A percentile compares a stretch with the other conserved stretches of the same genome.
These are phyloP conservation scores for Copidosoma floridanum DNA, from an alignment of 1,140 invertebrate genomes.

Conservation along the genomic window DNA sequence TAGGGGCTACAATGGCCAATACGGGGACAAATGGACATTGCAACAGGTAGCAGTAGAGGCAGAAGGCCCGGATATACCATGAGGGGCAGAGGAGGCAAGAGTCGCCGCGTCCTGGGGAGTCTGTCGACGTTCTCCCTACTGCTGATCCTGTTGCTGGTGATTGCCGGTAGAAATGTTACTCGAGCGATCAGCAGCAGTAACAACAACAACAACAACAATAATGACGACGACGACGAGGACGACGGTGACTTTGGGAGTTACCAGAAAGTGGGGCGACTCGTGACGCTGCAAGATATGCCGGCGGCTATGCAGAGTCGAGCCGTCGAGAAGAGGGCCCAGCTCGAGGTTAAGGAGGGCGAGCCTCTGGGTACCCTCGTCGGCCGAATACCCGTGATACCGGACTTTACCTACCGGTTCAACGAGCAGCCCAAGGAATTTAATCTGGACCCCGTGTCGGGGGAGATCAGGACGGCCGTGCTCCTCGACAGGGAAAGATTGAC, in stretches of 20 bases:
- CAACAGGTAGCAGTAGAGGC: constrained; percentile 46
- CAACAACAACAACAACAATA: constrained; percentile 4
- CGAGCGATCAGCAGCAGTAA: constrained; percentile 9
- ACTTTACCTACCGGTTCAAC: constrained; percentile 89
- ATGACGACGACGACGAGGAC: constrained; percentile 16
- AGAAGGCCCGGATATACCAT: constrained; percentile 1
- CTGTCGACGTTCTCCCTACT: constrained; percentile 36
- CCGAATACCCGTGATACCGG: constrained; percentile 79
- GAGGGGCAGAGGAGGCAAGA: constrained; percentile 10
- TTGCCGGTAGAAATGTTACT: constrained; percentile 18
- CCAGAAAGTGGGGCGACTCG: constrained; percentile 47
- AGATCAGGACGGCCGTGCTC: constrained; percentile 76
- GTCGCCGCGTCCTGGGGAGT: constrained; percentile 9
- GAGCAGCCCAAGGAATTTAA: constrained; percentile 82
- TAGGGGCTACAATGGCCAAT: no score
- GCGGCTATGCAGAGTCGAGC: constrained; percentile 76
- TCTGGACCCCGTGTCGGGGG: constrained; percentile 76
- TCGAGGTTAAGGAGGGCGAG: constrained; percentile 81
- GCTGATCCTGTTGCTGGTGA: constrained; percentile 44
- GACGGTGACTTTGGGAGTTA: constrained; percentile 30
- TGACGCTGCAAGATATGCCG: constrained; percentile 47
- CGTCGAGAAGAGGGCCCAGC: constrained; percentile 80
- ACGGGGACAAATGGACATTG: no score
- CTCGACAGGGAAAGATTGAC: constrained; percentile 77
- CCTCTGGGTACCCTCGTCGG: constrained; percentile 80